These are phyloP conservation scores for Pelvicachromis taeniatus DNA, from an alignment of 2,113 vertebrate genomes.

Conservation along the genomic window DNA sequence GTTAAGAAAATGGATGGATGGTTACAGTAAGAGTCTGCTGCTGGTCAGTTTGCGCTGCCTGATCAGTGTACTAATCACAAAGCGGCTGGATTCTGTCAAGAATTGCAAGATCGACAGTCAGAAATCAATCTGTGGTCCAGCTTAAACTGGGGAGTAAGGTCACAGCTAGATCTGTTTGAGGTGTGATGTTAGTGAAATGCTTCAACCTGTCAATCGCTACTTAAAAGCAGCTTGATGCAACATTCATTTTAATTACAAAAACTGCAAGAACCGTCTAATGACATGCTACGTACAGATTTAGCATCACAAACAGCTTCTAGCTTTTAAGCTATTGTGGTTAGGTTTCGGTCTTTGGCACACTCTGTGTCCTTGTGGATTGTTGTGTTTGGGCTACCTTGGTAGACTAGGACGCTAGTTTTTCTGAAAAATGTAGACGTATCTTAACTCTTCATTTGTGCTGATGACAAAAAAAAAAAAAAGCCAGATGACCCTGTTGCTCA, in stretches of 20 bases:
- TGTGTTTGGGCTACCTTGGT: neutral
- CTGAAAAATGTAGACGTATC: neutral
- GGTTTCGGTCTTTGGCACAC: neutral
- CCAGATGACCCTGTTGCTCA: too few species aligned
- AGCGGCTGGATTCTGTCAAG: neutral
- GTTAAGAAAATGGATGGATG: neutral
- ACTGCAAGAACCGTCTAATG: neutral
- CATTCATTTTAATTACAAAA: neutral
- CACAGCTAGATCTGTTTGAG: neutral
- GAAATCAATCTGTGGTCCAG: neutral
- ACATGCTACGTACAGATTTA: neutral
- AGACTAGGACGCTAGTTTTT: neutral
- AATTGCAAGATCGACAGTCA: neutral
- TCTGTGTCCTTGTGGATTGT: neutral
- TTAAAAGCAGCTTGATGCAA: neutral
- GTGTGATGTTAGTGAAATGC: neutral
- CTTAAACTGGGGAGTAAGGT: neutral
- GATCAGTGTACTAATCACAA: neutral
- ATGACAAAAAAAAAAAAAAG: neutral
- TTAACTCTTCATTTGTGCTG: neutral
- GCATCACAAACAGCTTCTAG: neutral
- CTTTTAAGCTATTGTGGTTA: neutral
- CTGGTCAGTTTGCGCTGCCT: neutral
- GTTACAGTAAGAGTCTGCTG: neutral
- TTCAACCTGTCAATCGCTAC: neutral